Percentiles rank a stretch among this genome's conserved stretches.
Conservation (phyloP, 1,140 invertebrate genomes). For the Brachionus sp. region DNA sequence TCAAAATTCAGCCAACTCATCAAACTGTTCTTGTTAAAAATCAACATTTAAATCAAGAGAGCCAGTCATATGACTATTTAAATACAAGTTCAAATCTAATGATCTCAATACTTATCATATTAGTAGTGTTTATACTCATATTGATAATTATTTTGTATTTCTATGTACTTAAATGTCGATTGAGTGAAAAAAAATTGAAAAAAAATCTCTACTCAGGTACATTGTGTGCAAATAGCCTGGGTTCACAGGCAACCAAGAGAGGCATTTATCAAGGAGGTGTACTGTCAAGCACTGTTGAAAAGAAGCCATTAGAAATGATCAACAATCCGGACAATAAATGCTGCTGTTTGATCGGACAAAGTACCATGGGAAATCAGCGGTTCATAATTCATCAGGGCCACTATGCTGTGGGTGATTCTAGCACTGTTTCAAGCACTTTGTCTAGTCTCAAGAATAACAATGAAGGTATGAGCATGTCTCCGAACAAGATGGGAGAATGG, state of each 20-base stretch:
- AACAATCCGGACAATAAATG: not conserved
- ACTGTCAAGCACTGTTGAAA: not conserved
- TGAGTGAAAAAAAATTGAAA: conserved; percentile 26
- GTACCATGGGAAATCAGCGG: not conserved
- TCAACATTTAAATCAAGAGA: not conserved
- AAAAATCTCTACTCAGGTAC: not conserved
- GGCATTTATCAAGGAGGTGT: not conserved
- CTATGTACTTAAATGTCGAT: not conserved
- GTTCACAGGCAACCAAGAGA: not conserved
- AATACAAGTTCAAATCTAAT: conserved; percentile 8
- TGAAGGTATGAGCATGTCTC: not conserved
- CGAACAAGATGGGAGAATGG: not conserved
- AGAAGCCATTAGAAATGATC: not conserved
- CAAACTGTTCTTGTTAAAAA: not conserved
- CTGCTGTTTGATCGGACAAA: not conserved
- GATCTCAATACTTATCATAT: not conserved
- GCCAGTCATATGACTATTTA: not conserved
- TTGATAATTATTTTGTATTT: conserved; percentile 15
- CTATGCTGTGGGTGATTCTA: not conserved
- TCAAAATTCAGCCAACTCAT: not conserved
- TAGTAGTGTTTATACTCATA: conserved; percentile 6
- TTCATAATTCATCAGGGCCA: conserved; percentile 3
- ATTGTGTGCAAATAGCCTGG: not conserved
- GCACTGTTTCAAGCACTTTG: conserved; percentile 22
- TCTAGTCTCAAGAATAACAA: conserved; percentile 7